A percentile compares a stretch with the other conserved stretches of the same genome.
These are phyloP conservation scores for Meleagris gallopavo DNA, from an alignment of 2,113 vertebrate genomes.

Conservation along the genomic window DNA sequence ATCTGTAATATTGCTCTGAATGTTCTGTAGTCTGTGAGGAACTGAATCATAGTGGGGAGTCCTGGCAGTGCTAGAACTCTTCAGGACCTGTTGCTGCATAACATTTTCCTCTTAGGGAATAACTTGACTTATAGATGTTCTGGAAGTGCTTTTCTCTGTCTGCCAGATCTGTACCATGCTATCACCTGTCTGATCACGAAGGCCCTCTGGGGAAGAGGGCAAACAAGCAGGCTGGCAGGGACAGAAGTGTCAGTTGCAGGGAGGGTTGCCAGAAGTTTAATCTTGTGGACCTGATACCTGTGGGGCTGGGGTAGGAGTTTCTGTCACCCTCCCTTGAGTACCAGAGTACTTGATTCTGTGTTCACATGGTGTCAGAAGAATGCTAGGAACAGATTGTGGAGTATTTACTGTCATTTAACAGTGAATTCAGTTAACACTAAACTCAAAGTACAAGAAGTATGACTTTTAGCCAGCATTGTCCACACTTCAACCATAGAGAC, in stretches of 20 bases:
- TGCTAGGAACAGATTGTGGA: neutral
- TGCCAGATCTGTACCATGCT: neutral
- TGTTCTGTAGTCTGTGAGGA: neutral
- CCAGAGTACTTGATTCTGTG: neutral
- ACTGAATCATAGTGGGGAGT: accelerated
- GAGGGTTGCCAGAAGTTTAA: neutral
- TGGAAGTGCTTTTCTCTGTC: neutral
- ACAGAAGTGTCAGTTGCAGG: neutral
- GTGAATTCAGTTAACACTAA: neutral
- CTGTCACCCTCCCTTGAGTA: neutral
- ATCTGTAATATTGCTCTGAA: neutral
- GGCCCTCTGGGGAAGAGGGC: neutral
- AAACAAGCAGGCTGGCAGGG: neutral
- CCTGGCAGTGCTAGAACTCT: neutral
- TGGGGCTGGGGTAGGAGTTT: neutral
- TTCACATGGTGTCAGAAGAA: neutral
- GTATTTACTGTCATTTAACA: neutral
- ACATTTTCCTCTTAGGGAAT: neutral
- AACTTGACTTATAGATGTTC: neutral
- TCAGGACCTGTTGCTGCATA: neutral
- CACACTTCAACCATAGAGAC: accelerated
- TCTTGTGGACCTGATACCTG: neutral
- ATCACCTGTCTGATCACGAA: neutral
- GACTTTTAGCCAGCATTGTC: neutral
- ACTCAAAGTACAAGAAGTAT: neutral